phyloP scores from a whole-genome alignment of 2,113 vertebrate genomes.

The Neolamprologus brichardi region DNA sequence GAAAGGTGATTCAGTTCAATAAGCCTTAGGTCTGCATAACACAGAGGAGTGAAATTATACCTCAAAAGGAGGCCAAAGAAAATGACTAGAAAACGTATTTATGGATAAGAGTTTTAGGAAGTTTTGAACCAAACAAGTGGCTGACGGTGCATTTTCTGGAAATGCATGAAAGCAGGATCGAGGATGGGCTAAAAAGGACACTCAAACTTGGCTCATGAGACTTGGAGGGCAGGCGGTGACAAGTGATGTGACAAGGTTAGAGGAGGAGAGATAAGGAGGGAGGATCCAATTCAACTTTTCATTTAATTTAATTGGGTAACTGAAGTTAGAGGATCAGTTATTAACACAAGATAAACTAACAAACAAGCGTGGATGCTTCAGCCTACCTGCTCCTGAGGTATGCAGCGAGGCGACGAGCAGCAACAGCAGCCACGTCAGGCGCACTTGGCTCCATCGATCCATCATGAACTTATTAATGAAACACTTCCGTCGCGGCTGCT shows the following conservation, averaged over 20 bases:
- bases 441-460: conserved; percentile 31
- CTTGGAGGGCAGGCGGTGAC: neutral
- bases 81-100: neutral
- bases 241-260: neutral
- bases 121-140: neutral
- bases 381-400: conserved; percentile 50
- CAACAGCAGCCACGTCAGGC: conserved; percentile 16
- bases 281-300: neutral
- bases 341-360: neutral
- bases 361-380: neutral
- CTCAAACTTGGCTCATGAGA: neutral
- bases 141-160: neutral
- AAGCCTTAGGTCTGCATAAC: conserved; percentile 20
- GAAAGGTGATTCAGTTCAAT: conserved; percentile 15
- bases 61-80: neutral
- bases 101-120: neutral
- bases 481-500: neutral
- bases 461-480: neutral
- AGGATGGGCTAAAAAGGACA: neutral
- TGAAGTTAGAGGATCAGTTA: neutral
- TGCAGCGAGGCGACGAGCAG: neutral
- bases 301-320: neutral
- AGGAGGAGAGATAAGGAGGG: neutral
- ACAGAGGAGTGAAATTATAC: neutral
- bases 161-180: neutral